Evolutionary conservation across 2,888 invertebrate species (phyloP), one percentile per base, ranked within the genome.

Genomic region (Sicus ferrugineus): DNA sequence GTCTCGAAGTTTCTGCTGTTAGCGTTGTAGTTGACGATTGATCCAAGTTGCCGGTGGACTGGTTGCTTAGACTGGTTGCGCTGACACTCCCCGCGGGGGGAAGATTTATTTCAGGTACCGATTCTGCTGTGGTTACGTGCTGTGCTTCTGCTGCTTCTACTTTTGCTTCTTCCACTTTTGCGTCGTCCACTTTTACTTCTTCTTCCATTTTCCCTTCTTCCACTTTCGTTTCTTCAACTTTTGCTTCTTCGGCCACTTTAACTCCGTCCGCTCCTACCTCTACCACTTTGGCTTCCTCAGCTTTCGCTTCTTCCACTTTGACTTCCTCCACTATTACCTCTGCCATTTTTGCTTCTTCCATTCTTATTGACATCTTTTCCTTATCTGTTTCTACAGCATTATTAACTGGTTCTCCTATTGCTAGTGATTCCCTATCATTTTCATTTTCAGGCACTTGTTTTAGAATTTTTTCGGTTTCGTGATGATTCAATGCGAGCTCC

Each of bases 401-500:
- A 11, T 28, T 50, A 26, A 6, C 59, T 69, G 9, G 56, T 63
- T 50, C 48, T 42, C 23, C 23, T 26, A 66, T 56, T 69, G 9
- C 65, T 63, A 34, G 26, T 26, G 26, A n/a, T 28, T 67, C 50
- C 23, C 34, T 69, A 11, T 42, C 69, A 67, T 56, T 70, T 50
- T 64, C 68, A 68, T 70, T 65, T 74, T 48, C 72, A 74, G 75
- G 73, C 73, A 74, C 74, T 75, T 75, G 70, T 56, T 73, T 70
- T 62, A 58, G 61, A 68, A 63, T 65, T 54, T 66, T 30, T 59
- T 69, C 68, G 66, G 54, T 69, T 73, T 68, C 70, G 9, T 19
- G 42, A 56, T 56, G 16, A 26, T 50, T 65, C 28, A 59, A 28
- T 64, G 63, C n/a, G 28, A 54, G 23, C 34, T 54, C 31, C 9